Evolutionary conservation across 2,113 vertebrate genomes (phyloP).

Genomic region (Hypanus sabinus): DNA sequence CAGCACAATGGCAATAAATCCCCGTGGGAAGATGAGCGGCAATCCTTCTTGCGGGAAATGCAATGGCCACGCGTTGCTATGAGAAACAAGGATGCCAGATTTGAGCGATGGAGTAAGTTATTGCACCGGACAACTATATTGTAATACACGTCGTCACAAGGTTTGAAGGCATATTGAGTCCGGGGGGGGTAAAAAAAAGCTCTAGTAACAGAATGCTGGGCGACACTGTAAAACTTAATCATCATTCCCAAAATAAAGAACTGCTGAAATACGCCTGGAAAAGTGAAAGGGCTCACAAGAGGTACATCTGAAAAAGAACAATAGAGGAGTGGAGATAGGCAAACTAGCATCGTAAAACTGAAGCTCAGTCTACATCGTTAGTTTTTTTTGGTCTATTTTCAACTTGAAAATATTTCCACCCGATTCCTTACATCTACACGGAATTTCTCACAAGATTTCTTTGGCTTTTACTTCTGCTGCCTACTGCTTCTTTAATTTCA

Average conservation of each 20-base stretch:
- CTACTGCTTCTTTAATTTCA: not conserved
- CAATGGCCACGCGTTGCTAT: not conserved
- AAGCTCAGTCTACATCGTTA: not conserved
- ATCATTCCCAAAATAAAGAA: not conserved
- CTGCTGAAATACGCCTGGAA: not conserved
- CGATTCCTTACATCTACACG: not conserved
- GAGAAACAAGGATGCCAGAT: slow-evolving; percentile 4
- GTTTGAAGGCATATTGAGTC: not conserved
- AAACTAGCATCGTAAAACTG: not conserved
- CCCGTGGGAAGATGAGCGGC: not conserved
- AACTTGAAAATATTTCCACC: not conserved
- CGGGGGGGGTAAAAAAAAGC: not conserved
- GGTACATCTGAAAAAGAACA: not conserved
- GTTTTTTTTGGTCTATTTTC: not conserved
- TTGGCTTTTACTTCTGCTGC: not conserved
- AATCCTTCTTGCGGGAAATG: not conserved
- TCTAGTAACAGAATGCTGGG: not conserved
- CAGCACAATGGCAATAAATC: not conserved
- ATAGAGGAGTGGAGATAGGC: not conserved
- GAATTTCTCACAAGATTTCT: not conserved
- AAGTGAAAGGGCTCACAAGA: not conserved
- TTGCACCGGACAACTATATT: slow-evolving; percentile 7
- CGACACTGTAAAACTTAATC: too few relatives aligned
- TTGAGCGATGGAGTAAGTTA: not conserved
- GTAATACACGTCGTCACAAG: not conserved